Evolutionary conservation across 2,888 invertebrate genomes (phyloP), one percentile per base, ranked within the genome.

Genomic region (Erebia ligea): DNA sequence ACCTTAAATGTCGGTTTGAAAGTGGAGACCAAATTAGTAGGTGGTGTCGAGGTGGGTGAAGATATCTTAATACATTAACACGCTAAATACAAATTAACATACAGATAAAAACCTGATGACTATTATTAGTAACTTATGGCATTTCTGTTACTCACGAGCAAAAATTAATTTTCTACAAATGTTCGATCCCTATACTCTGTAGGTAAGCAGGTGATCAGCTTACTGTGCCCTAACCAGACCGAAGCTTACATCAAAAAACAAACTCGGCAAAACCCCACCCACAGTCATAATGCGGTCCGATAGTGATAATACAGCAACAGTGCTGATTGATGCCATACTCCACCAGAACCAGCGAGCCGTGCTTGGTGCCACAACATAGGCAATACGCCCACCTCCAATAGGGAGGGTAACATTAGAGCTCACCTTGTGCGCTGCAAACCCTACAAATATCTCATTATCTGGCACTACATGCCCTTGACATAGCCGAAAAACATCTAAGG

Each of bases 311-410:
- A 82, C 74, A 80, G 80, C 84, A 82, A 82, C 74, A 80, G 80
- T 84, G 82, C 82, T 78, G 80, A 84, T 84, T 76, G 83, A 84
- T 83, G 88, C 86, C 86, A 86, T 86, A 75, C 85, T 88, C 87
- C 88, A 86, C 86, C 83, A 83, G 81, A 86, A 85, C 86, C 86
- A 85, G 82, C 87, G 86, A 86, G 87, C 89, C 87, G 91, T 92
- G 92, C 91, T 91, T 90, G 91, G 90, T 90, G 92, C 92, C 92
- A 88, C 88, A 86, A 89, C 80, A 86, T 91, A 90, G 92, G 92
- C 92, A 92, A 93, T 89, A 92, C 91, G 92, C 92, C 92, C 92
- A 92, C 92, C 92, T 92, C 92, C 93, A 93, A 93, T 92, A 93
- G 92, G 91, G 93, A 92, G 92, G 90, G 88, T 90, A 89, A 90